phyloP scores from a whole-genome alignment of 2,113 vertebrate genomes.

The Oncorhynchus clarkii region DNA sequence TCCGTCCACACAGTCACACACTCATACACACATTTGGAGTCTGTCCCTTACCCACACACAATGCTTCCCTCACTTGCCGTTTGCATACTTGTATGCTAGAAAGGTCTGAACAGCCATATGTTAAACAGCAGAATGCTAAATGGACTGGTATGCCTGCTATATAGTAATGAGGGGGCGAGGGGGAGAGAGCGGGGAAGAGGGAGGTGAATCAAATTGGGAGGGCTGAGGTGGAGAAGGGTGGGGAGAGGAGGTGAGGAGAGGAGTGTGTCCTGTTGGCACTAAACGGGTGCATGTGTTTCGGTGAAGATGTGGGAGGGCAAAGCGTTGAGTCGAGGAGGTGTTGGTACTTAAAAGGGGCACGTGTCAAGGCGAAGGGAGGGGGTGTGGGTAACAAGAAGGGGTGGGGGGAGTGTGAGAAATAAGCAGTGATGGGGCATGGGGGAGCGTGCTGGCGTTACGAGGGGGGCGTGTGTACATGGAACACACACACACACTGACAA shows the following conservation, averaged over 20 bases:
- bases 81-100: conserved; percentile 95
- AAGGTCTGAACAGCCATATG: conserved; percentile 89
- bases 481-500: conserved; percentile 21
- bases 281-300: conserved; percentile 66
- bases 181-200: not conserved
- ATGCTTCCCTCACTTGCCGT: conserved; percentile 80
- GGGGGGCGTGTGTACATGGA: not conserved
- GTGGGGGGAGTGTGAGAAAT: conserved; percentile 30
- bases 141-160: conserved; percentile 57
- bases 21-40: no score
- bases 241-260: conserved; percentile 29
- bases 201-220: conserved; percentile 19
- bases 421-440: not conserved
- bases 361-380: conserved; percentile 18
- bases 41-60: conserved; percentile 65
- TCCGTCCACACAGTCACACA: not conserved
- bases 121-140: conserved; percentile 87
- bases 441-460: not conserved
- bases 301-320: conserved; percentile 35
- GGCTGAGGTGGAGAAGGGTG: conserved; percentile 25
- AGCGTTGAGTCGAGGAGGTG: not conserved
- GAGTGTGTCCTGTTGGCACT: conserved; percentile 71
- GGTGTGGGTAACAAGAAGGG: conserved; percentile 22
- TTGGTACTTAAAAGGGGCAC: conserved; percentile 56
- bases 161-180: conserved; percentile 63